These are phyloP conservation scores for Blennius ocellaris DNA, from an alignment of 2,113 vertebrate species.

Conservation along the genomic window DNA sequence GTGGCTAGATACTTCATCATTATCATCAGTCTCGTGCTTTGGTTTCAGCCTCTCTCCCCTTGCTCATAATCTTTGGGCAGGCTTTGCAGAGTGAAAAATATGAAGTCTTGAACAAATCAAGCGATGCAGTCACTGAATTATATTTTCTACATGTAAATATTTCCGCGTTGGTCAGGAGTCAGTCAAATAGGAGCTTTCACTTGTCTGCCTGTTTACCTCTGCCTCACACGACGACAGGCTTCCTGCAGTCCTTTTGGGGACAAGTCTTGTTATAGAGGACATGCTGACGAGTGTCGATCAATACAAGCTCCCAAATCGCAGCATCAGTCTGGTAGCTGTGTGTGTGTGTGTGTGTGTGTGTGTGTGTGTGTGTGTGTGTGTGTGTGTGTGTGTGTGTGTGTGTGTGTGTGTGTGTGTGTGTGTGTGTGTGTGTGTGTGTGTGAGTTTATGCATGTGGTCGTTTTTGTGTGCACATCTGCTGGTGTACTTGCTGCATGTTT, in stretches of 20 bases:
- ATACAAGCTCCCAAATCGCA: conserved; percentile 68
- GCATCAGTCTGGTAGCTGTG: conserved; percentile 49
- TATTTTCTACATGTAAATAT: background rate
- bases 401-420: conserved; percentile 27
- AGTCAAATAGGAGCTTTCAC: conserved; percentile 7
- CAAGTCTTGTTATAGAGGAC: conserved; percentile 78
- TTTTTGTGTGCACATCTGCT: conserved; percentile 16
- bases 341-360: conserved; percentile 1
- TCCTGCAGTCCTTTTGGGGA: conserved; percentile 76
- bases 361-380: no score
- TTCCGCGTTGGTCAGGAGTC: conserved; percentile 18
- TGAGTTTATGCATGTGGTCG: background rate
- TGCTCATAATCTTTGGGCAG: conserved; percentile 58
- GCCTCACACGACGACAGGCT: conserved; percentile 54
- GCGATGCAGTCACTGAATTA: conserved; percentile 20
- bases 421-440: conserved; percentile 25
- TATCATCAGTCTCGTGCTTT: conserved; percentile 64
- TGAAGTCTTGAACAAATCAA: conserved; percentile 29
- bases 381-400: background rate
- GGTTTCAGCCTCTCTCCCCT: conserved; percentile 61
- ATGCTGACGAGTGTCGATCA: conserved; percentile 79
- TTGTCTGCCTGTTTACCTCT: conserved; percentile 24
- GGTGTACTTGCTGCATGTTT: conserved; percentile 51
- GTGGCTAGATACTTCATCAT: conserved; percentile 77
- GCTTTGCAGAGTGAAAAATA: conserved; percentile 28